Percentiles rank a stretch among this genome's conserved stretches.
Conservation (phyloP, 2,888 invertebrate genomes). For the Pterostichus madidus region DNA sequence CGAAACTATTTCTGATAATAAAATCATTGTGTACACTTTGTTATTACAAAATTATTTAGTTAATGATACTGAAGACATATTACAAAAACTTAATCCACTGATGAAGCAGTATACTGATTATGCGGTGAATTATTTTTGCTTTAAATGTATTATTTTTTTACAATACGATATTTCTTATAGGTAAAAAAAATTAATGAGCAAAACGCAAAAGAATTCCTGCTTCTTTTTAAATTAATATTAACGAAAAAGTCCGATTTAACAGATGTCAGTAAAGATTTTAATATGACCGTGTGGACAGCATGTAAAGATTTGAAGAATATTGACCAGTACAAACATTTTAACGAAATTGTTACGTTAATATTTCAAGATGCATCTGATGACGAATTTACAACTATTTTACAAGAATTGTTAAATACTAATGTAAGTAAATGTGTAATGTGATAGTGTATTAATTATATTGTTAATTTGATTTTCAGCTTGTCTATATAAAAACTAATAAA, state of each 20-base stretch:
- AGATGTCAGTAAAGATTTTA: constrained; percentile 70
- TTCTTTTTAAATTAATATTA: constrained; percentile 73
- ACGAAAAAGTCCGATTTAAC: constrained; percentile 72
- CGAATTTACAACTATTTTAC: constrained; percentile 71
- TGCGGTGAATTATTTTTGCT: constrained; percentile 67
- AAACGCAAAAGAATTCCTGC: constrained; percentile 70
- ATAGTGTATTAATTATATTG: background rate
- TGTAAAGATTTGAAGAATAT: constrained; percentile 70
- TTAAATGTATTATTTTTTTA: background rate
- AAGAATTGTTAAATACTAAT: constrained; percentile 72
- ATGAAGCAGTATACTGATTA: constrained; percentile 67
- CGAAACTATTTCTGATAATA: constrained; percentile 32
- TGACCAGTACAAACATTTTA: constrained; percentile 71
- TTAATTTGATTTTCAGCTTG: constrained; percentile 9
- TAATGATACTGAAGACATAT: constrained; percentile 65
- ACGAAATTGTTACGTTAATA: constrained; percentile 71
- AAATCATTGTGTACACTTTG: constrained; percentile 67
- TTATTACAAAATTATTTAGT: constrained; percentile 68
- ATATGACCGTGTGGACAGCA: constrained; percentile 71
- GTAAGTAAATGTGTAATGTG: constrained; percentile 70
- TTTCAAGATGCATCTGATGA: constrained; percentile 73
- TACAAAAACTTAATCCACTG: constrained; percentile 61
- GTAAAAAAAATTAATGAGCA: constrained; percentile 58
- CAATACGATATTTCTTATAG: constrained; percentile 30
- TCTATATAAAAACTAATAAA: constrained; percentile 30